Base-by-base conservation (phyloP, 2,797 vertebrate species). In the Pseudotriccus pelzelni region DNA sequence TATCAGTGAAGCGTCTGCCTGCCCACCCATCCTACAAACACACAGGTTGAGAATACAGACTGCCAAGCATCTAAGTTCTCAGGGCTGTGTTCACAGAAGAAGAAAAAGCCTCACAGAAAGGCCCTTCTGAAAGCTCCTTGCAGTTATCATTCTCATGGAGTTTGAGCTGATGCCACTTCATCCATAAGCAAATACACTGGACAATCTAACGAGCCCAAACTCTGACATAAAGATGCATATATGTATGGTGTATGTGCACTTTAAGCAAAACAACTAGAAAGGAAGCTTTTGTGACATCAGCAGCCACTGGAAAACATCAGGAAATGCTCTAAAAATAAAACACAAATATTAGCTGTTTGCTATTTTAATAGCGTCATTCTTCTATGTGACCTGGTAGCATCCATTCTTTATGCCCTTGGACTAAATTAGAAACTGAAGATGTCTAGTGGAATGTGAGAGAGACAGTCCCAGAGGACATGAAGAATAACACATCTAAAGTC, bases 301-400 rank as follows among this genome's bases (percentile, higher is more conserved):
- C 30, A 66, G 73, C 67, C 4, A 3, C 34, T 44, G 44, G 14
- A 81, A 83, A 96, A 84, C 58, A 94, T 76, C 90, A 92, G 90
- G 92, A 96, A 93, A 89, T n/a, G 64, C 68, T 52, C 64, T 78
- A 94, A 94, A 96, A 96, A 93, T 93, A 92, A 89, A 92, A 70
- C 8, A 72, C 7, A 79, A 94, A n/a, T 87, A 90, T 58, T 75
- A 91, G 43, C 55, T 79, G 46, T 43, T 91, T 60, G 27, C 63
- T 92, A 68, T 92, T 92, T 93, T 96, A 68, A 36, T 28, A 66
- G 68, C 46, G 70, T 27, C 44, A 53, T 77, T 93, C 70, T 73
- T 80, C 47, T 47, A 7, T 32, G 32, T 0, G 5, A 92, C 55
- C 60, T 7, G 2, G 34, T 28, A 62, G 62, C 34, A 83, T n/a